These are phyloP conservation scores for Tachina lurida DNA, from an alignment of 2,888 invertebrate genomes.

Conservation along the genomic window DNA sequence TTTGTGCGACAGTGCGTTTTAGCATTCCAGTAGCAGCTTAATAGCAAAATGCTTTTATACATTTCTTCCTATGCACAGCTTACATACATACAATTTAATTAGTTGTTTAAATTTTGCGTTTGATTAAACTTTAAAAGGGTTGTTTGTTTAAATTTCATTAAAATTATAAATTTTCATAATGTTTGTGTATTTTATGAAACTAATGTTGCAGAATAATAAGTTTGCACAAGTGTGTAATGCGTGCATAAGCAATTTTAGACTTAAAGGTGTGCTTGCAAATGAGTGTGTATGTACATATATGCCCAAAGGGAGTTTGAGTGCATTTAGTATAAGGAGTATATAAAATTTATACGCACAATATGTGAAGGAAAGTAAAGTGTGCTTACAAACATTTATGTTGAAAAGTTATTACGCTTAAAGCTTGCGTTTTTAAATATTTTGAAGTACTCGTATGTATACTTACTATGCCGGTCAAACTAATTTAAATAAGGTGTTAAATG, in stretches of 20 bases:
- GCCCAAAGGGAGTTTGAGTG: not conserved
- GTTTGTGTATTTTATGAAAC: constrained; percentile 31
- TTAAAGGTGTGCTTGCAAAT: not conserved
- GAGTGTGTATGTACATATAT: not conserved
- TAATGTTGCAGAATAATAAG: constrained; percentile 64
- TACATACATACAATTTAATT: constrained; percentile 10
- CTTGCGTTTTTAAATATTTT: too few species aligned
- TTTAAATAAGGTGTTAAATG: too few species aligned
- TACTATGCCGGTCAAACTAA: too few species aligned
- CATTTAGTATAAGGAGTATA: too few species aligned
- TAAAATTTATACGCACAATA: too few species aligned
- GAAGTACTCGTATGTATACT: too few species aligned
- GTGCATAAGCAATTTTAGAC: not conserved
- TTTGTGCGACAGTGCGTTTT: not conserved
- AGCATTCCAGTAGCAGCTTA: not conserved
- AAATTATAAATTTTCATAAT: constrained; percentile 10
- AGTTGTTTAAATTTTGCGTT: constrained; percentile 24
- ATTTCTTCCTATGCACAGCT: not conserved
- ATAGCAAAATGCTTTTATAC: not conserved
- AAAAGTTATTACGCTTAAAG: too few species aligned
- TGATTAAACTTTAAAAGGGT: constrained; percentile 36
- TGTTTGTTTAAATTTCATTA: constrained; percentile 32
- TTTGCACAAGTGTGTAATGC: constrained; percentile 13
- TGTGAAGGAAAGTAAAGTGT: too few species aligned
- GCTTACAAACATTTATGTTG: too few species aligned